Evolutionary conservation across 2,797 vertebrate genomes (phyloP).

Genomic region (Acanthurus lineatus): DNA sequence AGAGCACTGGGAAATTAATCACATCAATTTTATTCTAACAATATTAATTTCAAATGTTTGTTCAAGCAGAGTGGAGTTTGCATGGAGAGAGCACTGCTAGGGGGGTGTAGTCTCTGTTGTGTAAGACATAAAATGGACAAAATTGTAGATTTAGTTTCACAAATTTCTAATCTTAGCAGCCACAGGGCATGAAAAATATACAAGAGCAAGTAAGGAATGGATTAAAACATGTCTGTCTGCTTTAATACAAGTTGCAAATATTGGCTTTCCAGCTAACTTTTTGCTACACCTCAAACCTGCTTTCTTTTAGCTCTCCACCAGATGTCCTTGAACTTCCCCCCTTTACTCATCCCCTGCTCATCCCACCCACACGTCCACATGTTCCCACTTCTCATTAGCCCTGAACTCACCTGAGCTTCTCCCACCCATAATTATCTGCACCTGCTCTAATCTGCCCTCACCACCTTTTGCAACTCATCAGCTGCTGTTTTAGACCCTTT

Average conservation of each 20-base stretch:
- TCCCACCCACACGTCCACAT: neutral
- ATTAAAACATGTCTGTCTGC: neutral
- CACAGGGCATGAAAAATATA: neutral
- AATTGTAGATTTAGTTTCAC: too few relatives aligned
- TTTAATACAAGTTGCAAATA: neutral
- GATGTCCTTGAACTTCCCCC: neutral
- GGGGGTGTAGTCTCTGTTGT: neutral
- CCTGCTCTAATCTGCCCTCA: too few relatives aligned
- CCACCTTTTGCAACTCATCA: too few relatives aligned
- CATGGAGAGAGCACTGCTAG: neutral
- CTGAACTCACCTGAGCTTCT: neutral
- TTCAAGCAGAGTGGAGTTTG: neutral
- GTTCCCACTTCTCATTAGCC: neutral
- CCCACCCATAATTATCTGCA: neutral
- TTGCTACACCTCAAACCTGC: neutral
- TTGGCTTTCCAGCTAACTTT: too few relatives aligned
- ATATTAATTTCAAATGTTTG: neutral
- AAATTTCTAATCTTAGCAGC: neutral
- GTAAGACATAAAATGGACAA: neutral
- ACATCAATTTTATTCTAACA: too few relatives aligned
- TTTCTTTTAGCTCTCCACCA: neutral
- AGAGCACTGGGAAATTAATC: neutral
- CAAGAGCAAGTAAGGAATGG: neutral
- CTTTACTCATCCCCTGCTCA: neutral
- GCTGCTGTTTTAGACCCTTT: too few relatives aligned